A percentile compares a stretch with the other conserved stretches of the same genome.
phyloP scores from a whole-genome alignment of 2,797 vertebrate genomes.

The Macroramphosus scolopax region DNA sequence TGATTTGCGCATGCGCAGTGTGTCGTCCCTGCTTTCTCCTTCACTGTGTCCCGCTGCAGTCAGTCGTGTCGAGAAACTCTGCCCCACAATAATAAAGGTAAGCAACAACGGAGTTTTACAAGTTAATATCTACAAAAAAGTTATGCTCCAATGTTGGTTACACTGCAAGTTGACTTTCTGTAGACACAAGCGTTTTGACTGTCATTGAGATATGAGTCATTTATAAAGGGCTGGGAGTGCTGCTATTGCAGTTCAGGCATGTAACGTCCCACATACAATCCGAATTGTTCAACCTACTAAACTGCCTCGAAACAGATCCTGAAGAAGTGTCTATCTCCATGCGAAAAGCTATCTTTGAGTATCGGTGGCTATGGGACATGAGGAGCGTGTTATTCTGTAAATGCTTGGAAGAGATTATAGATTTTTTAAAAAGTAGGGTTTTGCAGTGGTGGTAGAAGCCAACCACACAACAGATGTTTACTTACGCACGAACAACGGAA shows the following conservation, averaged over 20 bases:
- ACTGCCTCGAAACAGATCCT: background rate
- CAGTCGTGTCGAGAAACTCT: slow-evolving; percentile 27
- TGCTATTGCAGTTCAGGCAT: slow-evolving; percentile 32
- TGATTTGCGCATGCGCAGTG: slow-evolving; percentile 63
- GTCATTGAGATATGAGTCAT: slow-evolving; percentile 34
- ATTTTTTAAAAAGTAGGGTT: background rate
- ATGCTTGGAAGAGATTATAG: background rate
- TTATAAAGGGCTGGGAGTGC: slow-evolving; percentile 9
- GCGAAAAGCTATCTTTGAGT: background rate
- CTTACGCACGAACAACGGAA: slow-evolving; percentile 20
- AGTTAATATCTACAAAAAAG: too few relatives aligned
- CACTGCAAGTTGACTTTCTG: background rate
- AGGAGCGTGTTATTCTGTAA: background rate
- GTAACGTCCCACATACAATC: background rate
- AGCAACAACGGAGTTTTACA: slow-evolving; percentile 4
- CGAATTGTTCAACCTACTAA: background rate
- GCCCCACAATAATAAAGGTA: slow-evolving; percentile 62
- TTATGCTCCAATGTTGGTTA: background rate
- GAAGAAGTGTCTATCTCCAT: background rate
- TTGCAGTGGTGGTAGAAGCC: background rate
- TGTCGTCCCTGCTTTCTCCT: slow-evolving; percentile 62
- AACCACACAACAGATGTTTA: background rate
- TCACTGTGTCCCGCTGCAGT: slow-evolving; percentile 61
- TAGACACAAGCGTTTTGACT: slow-evolving; percentile 3
- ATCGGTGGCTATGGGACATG: too few relatives aligned